A percentile compares a stretch with the other conserved stretches of the same genome.
Conservation (phyloP, 2,797 vertebrate genomes). For the Miichthys miiuy region DNA sequence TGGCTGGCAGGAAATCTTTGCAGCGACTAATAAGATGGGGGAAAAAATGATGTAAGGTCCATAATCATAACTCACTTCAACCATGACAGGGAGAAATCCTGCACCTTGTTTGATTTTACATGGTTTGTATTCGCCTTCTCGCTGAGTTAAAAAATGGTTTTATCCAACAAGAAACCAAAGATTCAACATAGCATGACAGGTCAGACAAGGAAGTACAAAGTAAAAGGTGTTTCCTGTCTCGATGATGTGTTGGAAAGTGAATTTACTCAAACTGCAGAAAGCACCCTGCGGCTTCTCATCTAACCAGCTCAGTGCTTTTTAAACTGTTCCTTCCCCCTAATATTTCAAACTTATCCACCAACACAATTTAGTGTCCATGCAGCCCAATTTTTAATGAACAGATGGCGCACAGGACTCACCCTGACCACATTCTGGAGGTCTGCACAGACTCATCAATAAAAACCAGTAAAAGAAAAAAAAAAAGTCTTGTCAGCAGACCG, state of each 20-base stretch:
- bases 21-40: too few species aligned
- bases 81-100: background rate
- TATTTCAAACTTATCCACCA: background rate
- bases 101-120: background rate
- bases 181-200: background rate
- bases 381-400: constrained; percentile 1
- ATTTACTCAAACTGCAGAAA: background rate
- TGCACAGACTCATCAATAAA: constrained; percentile 17
- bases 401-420: background rate
- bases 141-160: background rate
- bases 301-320: background rate
- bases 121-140: background rate
- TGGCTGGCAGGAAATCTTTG: background rate
- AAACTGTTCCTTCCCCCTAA: background rate
- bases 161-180: background rate
- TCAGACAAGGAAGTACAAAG: background rate
- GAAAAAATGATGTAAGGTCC: background rate
- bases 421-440: background rate
- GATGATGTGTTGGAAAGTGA: background rate
- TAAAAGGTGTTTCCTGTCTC: background rate
- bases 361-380: background rate
- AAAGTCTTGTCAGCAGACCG: background rate
- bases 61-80: background rate
- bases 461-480: background rate
- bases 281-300: background rate